Evolutionary conservation across 2,888 invertebrate genomes (phyloP), one percentile per base, ranked within the genome.

Genomic region (Xestia ashworthii): DNA sequence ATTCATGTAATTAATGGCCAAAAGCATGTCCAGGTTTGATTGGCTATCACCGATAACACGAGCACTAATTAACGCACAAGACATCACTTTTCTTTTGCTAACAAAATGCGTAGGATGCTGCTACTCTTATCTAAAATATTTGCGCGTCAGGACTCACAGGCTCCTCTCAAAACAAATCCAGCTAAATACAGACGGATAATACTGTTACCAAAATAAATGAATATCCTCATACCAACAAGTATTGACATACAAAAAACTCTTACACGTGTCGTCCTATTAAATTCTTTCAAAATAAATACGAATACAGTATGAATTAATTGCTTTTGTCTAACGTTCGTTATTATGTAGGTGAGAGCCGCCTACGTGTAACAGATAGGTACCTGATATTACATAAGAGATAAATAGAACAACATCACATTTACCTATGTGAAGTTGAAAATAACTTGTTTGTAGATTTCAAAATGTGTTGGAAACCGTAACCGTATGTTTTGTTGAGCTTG

Each of bases 251-350:
- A 60, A 50, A 72, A 38, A 72, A 38, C 14, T 25, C 5, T 46
- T n/a, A 3, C 14, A 25, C 38, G 19, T 46, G 46, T 25, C 25
- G 25, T 46, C 22, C 4, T 25, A 32, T 44, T 50, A 50, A 44
- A 14, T 14, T 22, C 0, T 53, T n/a, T n/a, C 3, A 22, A 76
- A 48, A 76, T 44, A 22, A 58, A 16, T 14, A 32, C 44, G 16
- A 58, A 16, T 14, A 32, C 44, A 75, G 32, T 32, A 32, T 3
- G 32, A 32, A 32, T n/a, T 12, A 44, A 25, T 55, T 53, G 53
- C 58, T 76, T 50, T 68, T 50, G 68, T 12, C 4, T n/a, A 19
- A 60, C 55, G 22, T 12, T 14, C 19, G 67, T 76, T 75, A 66
- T 75, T n/a, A 58, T 9, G 9, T 12, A 66, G 46, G 12, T 74